Base-by-base conservation (phyloP, 2,888 invertebrate genomes). In the Tolmerus cingulatus region DNA sequence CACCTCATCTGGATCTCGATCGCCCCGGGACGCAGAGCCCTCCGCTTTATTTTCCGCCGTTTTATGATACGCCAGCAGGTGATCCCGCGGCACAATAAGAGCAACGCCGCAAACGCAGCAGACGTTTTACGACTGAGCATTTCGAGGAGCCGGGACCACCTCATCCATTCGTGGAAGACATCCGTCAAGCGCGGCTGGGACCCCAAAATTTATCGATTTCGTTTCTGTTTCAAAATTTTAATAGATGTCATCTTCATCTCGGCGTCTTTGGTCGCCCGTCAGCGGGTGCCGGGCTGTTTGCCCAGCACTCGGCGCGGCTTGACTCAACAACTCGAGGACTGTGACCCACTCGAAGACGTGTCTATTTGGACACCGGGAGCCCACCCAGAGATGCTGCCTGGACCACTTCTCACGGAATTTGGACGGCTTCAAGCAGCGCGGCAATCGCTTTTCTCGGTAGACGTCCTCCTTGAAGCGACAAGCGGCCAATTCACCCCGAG, bases 161-260 rank as follows among this genome's bases (percentile, higher is more conserved):
- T 7, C 23, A 40, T 46, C 43, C 19, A 78, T 78, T 43, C 78
- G n/a, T 40, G 37, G 78, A 78, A 78, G 43, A 46, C 78, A 78
- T 78, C 23, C 78, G 14, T 78, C 78, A 78, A 78, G n/a, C 43
- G 40, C 43, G 19, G n/a, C 23, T 43, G 78, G 78, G 5, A 78
- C 43, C 23, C 43, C 8, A 37, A 43, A 78, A 78, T 78, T 78
- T 78, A 78, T 78, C 46, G 78, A 78, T 46, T 78, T 43, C 43
- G 78, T 78, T 78, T 78, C 43, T 78, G 78, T 78, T 78, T 78
- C 78, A 43, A 78, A 23, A 40, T 40, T 77, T 78, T 78, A 78
- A 78, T 78, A 78, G 78, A 23, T 78, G 78, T 78, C 78, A 78
- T 78, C 43, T 78, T 46, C 78, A 23, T 66, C 66, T 66, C 66